Base-by-base conservation (phyloP, 1,140 invertebrate species). In the Drosophila murphyi region DNA sequence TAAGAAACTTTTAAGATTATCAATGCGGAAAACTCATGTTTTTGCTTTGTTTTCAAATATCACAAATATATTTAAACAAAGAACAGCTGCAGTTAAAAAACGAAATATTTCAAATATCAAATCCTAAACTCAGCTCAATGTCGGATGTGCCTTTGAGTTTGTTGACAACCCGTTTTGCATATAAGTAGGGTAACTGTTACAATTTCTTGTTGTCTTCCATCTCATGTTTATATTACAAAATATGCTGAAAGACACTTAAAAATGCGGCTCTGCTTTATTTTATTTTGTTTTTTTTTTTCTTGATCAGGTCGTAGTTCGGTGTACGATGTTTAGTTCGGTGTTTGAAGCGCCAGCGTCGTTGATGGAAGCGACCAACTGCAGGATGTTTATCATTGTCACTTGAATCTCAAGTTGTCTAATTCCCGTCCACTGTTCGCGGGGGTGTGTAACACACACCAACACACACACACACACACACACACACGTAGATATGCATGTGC, bases 351-450 rank as follows among this genome's bases (percentile, higher is more conserved):
- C 64, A 59, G 60, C 69, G 52, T 43, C 56, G 76, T 54, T 82
- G 82, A 87, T 70, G 68, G 71, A 75, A 59, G 62, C 73, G 54
- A 67, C 48, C 83, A 83, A 88, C 83, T 77, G 83, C 83, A 87
- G 83, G 83, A 83, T 87, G 83, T 87, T 87, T 87, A 87, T 88
- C 73, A 75, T 74, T 87, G 54, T 83, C 83, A 87, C 75, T 85
- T 80, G 82, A 80, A 78, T 76, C 79, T 80, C 76, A 75, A 72
- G 75, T 78, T 78, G 71, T 73, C 65, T 60, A n/a, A 12, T 69
- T 69, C 56, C 65, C 72, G 51, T 62, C 65, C 65, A 63, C 32
- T 73, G 62, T 80, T 72, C 47, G 64, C 75, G 80, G 79, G 80
- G 80, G 74, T 73, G 76, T 64, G 39, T 28, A 7, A 2, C 34